Conservation (phyloP, 2,888 invertebrate genomes). For the Neoscelio sp. region DNA sequence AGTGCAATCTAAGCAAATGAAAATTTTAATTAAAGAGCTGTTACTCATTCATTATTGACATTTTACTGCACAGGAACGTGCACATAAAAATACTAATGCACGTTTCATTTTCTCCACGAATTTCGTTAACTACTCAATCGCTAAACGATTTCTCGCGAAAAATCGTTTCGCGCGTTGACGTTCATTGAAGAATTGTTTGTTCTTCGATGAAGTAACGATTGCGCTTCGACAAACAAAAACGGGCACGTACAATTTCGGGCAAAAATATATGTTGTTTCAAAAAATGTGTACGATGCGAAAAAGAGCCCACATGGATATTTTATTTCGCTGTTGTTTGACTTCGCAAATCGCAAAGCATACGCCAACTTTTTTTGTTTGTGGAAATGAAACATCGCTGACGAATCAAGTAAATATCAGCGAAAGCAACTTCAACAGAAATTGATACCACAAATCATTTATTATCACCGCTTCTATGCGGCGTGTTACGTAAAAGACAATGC, state of each 20-base stretch:
- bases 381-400: conserved; percentile 31
- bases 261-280: too few species aligned
- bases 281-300: too few species aligned
- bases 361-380: neutral
- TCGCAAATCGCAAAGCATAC: neutral
- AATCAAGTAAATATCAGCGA: conserved; percentile 28
- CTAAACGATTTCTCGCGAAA: neutral
- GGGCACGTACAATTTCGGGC: too few species aligned
- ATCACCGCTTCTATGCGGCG: conserved; percentile 5
- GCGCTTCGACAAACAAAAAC: too few species aligned
- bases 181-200: neutral
- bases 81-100: conserved; percentile 18
- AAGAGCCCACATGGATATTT: too few species aligned
- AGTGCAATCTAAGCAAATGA: conserved; percentile 24
- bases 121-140: conserved; percentile 8
- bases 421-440: conserved; percentile 38
- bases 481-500: conserved; percentile 30
- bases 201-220: too few species aligned
- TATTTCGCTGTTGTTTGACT: too few species aligned
- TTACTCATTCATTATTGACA: conserved; percentile 13
- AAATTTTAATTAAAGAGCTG: conserved; percentile 11
- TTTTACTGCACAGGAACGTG: conserved; percentile 3
- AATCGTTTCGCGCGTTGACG: neutral
- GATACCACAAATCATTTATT: conserved; percentile 43
- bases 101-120: conserved; percentile 8